phyloP scores from a whole-genome alignment of 2,797 vertebrate species.

The Hapalemur alaotrensis region DNA sequence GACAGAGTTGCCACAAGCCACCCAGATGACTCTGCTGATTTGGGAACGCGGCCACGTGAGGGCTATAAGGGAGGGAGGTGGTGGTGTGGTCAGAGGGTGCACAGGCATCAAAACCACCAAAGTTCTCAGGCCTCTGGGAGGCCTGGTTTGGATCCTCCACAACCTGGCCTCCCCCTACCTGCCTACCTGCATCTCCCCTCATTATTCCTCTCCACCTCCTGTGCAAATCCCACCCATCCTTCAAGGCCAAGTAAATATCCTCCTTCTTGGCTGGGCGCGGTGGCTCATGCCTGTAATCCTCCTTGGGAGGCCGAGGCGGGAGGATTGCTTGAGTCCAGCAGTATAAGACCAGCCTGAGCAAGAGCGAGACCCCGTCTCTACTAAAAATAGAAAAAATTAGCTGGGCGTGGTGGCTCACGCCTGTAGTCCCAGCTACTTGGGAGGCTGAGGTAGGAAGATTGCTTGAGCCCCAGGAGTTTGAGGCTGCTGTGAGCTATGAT shows the following conservation, averaged over 20 bases:
- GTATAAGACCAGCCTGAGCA: too few species aligned
- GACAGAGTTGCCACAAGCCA: background rate
- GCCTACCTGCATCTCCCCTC: background rate
- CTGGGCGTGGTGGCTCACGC: fast-evolving
- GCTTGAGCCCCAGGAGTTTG: too few species aligned
- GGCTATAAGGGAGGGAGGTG: background rate
- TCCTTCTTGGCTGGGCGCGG: background rate
- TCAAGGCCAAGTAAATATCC: background rate
- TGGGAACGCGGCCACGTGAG: background rate
- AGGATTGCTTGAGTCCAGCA: too few species aligned
- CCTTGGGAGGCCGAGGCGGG: too few species aligned
- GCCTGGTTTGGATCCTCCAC: background rate
- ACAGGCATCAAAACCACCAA: background rate
- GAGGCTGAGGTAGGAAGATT: too few species aligned
- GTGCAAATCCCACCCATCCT: background rate
- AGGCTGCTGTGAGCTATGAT: too few species aligned
- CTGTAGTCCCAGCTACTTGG: too few species aligned
- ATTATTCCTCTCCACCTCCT: background rate
- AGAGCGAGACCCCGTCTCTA: too few species aligned
- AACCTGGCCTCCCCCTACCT: too few species aligned
- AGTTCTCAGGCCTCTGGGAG: background rate
- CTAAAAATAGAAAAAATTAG: too few species aligned
- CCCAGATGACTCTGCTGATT: fast-evolving
- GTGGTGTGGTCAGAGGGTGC: background rate
- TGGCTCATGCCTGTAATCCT: too few species aligned